Base-by-base conservation (phyloP, 2,888 invertebrate species). In the Leptinotarsa peninsularis region DNA sequence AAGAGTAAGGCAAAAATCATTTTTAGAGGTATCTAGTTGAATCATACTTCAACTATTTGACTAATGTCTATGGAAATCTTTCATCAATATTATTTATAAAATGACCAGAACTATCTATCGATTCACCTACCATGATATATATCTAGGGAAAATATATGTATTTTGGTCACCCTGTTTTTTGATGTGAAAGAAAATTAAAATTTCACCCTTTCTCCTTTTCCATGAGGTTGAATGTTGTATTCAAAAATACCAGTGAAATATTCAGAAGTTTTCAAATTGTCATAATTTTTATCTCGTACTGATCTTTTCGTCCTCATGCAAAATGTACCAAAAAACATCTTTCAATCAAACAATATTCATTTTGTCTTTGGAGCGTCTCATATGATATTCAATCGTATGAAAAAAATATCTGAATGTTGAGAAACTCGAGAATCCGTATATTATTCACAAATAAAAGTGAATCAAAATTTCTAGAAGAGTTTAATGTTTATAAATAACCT, bases 401-500 rank as follows among this genome's bases (percentile, higher is more conserved):
- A 58, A 23, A 23, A 23, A n/a, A 2, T n/a, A 52, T 52, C 52
- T 52, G n/a, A 58, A 58, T 58, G 58, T 58, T 58, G 23, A 14
- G 2, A 23, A 23, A 4, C 14, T 58, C 58, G 13, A 58, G 23
- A 21, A 23, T 21, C 10, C 18, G 13, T 52, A 43, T 17, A 54
- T 54, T 54, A 18, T 7, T 21, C 21, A 58, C 58, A 14, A 58
- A 58, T 58, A 54, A 54, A 52, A 18, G 7, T 54, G 18, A 54
- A 13, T 54, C 10, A 13, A 54, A 54, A 18, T 18, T 54, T 54
- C 18, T 18, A 54, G 58, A 58, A 23, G 1, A 27, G 23, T 58
- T 14, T 58, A 21, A 21, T 58, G 21, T 58, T 23, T 58, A 58
- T 21, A 21, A 58, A 58, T 14, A 82, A 82, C 81, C 82, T 82